Percentiles rank a stretch among this genome's conserved stretches.
These are phyloP conservation scores for human (Homo sapiens) DNA, from an alignment of 2,113 vertebrate species.

Conservation along the genomic window GRCh38 chr3:140846001-140846500, in stretches of 20 bases:
- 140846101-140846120: not conserved
- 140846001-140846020: not conserved
- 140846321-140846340: not conserved
- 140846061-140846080: not conserved
- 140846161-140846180: not conserved
- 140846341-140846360: not conserved
- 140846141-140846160: not conserved
- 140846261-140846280: not conserved
- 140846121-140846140: not conserved
- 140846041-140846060: not conserved
- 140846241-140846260: not conserved
- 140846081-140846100: not conserved
- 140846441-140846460: not conserved
- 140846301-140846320: conserved; percentile 16
- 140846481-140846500: not conserved
- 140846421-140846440: not conserved
- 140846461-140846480: not conserved
- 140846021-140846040: not conserved
- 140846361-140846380: not conserved
- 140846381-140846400: not conserved
- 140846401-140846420: not conserved
- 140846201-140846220: not conserved
- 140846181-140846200: not conserved
- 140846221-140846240: not conserved
- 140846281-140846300: conserved; percentile 2